Evolutionary conservation across 2,113 vertebrate species (phyloP).

Genomic region (Brachyhypopomus gauderio): DNA sequence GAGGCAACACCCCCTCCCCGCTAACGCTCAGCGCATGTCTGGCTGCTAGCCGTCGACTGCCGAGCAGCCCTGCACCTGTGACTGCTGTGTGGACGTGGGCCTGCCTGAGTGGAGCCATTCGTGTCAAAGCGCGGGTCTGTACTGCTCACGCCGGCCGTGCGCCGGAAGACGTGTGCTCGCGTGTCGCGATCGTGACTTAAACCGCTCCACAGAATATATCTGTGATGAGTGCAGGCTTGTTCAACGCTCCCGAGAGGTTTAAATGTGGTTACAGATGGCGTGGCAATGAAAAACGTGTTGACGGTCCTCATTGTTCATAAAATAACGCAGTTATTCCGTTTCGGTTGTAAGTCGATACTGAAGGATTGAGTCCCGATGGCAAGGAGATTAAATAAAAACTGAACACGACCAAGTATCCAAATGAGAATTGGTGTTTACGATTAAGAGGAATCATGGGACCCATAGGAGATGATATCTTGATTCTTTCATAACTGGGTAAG

Average conservation of each 20-base stretch:
- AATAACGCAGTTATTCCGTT: constrained; percentile 15
- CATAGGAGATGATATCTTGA: not conserved
- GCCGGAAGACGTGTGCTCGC: no score
- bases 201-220: not conserved
- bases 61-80: not conserved
- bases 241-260: not conserved
- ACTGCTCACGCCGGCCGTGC: no score
- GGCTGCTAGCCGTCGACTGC: not conserved
- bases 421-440: not conserved
- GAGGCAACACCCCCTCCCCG: not conserved
- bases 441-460: not conserved
- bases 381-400: not conserved
- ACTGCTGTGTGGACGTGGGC: not conserved
- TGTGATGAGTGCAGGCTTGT: not conserved
- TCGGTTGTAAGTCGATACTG: constrained; percentile 22
- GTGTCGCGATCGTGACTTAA: no score
- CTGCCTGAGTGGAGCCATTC: not conserved
- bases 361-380: constrained; percentile 23
- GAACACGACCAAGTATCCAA: constrained; percentile 26
- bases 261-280: constrained; percentile 1
- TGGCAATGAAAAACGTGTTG: constrained; percentile 31
- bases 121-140: no score
- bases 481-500: not conserved
- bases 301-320: constrained; percentile 2
- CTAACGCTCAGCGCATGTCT: not conserved